Evolutionary conservation across 2,888 invertebrate species (phyloP), one percentile per base, ranked within the genome.

Genomic region (Furcula furcula): DNA sequence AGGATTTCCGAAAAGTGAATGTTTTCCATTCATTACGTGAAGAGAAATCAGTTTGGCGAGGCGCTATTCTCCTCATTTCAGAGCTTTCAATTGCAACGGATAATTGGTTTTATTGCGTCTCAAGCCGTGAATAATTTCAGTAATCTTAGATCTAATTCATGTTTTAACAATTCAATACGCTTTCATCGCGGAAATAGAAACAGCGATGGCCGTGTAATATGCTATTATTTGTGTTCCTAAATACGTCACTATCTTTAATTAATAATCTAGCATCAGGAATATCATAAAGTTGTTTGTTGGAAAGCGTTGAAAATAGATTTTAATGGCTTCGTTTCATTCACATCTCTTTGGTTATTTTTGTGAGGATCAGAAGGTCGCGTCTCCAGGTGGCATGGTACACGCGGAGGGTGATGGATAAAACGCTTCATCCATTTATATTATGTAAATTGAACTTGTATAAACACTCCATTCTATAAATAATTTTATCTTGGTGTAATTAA

Each of bases 131-230:
- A 44, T 38, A 46, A 38, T 36, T 31, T 5, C 15, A 16, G 12
- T 43, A 31, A 46, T 41, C 29, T 40, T 28, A 36, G 40, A 26
- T 21, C 31, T 12, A 29, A 23, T 9, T 9, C 37, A 26, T 39
- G 51, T 20, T 36, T 37, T 37, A 33, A 32, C 30, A 28, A 21
- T 37, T 20, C 28, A 34, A 36, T 26, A 39, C 39, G 44, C 43
- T 43, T 41, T 47, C 55, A 9, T 39, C 30, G 36, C 39, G 51
- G 40, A 52, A 34, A 39, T 34, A 13, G 16, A 18, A 14, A 14
- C 35, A 30, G 18, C 34, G 29, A 38, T 50, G 34, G 22, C 22
- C 18, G 25, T 12, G 25, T 35, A 37, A 40, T 50, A 22, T 36
- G 34, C 40, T 25, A 23, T n/a, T 36, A 39, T 39, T 31, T 18